These are phyloP conservation scores for Ascaphus truei DNA, from an alignment of 2,113 vertebrate genomes.

Conservation along the genomic window DNA sequence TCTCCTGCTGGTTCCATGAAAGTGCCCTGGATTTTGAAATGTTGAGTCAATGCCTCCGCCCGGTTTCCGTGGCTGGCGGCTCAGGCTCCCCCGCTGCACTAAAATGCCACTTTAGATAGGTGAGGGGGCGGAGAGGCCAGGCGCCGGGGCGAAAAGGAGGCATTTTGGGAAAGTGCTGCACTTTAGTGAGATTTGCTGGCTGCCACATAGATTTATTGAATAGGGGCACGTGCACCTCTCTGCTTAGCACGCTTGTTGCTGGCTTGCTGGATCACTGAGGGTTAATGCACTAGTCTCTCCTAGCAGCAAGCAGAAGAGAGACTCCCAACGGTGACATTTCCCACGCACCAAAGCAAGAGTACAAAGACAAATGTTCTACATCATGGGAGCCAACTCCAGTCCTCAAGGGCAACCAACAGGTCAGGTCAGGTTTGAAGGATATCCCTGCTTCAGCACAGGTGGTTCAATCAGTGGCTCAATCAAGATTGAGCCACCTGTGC, in stretches of 20 bases:
- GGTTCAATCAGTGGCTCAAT: too few relatives aligned
- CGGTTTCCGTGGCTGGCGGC: background rate
- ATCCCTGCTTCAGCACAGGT: too few relatives aligned
- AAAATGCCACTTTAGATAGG: conserved; percentile 17
- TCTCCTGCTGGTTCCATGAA: background rate
- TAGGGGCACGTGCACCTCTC: background rate
- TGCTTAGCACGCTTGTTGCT: background rate
- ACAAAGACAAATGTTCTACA: background rate
- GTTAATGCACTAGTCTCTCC: conserved; percentile 7
- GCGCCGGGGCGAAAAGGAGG: background rate
- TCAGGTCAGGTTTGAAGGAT: too few relatives aligned
- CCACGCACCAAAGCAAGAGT: background rate
- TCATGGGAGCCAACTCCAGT: too few relatives aligned
- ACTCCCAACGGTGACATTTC: conserved; percentile 12
- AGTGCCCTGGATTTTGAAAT: background rate
- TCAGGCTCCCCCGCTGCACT: conserved; percentile 7
- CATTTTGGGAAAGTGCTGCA: conserved; percentile 14
- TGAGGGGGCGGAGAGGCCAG: conserved; percentile 12
- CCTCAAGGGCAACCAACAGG: too few relatives aligned
- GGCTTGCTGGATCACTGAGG: background rate
- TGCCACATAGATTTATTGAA: background rate
- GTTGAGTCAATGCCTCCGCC: background rate
- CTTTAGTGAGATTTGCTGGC: conserved; percentile 1
- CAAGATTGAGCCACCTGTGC: too few relatives aligned
- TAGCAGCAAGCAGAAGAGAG: background rate